phyloP scores from a whole-genome alignment of 1,140 invertebrate genomes.

The Prorops nasuta region DNA sequence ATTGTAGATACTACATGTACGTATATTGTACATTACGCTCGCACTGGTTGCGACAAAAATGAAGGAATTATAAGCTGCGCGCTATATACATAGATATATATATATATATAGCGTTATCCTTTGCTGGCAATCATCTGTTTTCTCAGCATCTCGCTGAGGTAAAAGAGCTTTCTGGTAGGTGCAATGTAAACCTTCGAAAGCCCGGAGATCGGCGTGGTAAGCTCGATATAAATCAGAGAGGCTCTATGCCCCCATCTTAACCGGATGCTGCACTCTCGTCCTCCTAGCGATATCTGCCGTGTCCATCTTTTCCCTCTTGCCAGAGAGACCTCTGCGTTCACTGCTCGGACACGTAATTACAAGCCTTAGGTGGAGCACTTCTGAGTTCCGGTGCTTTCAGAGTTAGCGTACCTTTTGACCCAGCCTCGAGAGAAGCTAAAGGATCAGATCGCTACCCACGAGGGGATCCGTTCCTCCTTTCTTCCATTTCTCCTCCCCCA shows the following conservation, averaged over 20 bases:
- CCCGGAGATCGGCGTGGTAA: conserved; percentile 18
- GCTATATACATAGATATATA: too few species aligned
- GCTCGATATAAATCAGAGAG: conserved; percentile 30
- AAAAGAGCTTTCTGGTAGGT: neutral
- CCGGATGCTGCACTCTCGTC: conserved; percentile 1
- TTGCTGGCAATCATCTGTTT: too few species aligned
- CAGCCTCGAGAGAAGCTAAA: conserved; percentile 8
- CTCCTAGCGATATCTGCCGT: conserved; percentile 10
- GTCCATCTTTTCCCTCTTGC: neutral
- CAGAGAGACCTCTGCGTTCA: conserved; percentile 3
- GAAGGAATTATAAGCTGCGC: too few species aligned
- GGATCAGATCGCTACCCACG: too few species aligned
- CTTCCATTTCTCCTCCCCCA: too few species aligned
- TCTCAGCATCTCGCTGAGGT: neutral
- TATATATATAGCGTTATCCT: too few species aligned
- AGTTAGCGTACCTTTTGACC: conserved; percentile 7
- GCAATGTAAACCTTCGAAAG: conserved; percentile 14
- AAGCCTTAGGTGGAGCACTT: conserved; percentile 19
- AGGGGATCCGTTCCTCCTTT: too few species aligned
- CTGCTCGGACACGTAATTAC: conserved; percentile 35
- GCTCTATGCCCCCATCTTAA: conserved; percentile 3
- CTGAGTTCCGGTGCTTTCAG: conserved; percentile 11
- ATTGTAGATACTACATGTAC: too few species aligned
- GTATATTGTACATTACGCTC: too few species aligned
- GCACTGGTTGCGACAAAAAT: too few species aligned